phyloP scores from a whole-genome alignment of 2,113 vertebrate species.

The Varanus komodoensis region DNA sequence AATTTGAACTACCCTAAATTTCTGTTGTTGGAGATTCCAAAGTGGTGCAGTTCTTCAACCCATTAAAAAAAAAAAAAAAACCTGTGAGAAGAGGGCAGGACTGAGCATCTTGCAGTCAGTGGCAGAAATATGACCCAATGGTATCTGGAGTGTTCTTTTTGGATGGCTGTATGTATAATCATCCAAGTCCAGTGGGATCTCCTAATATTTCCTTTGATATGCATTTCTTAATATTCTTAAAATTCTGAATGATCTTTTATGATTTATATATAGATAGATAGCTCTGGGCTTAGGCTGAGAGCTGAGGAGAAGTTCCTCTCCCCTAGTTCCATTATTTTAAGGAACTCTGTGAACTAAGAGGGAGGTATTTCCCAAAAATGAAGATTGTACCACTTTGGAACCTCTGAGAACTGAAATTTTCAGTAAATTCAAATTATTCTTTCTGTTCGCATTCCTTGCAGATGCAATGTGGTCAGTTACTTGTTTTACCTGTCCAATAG shows the following conservation, averaged over 20 bases:
- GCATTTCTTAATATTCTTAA: neutral
- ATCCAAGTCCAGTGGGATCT: neutral
- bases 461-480: neutral
- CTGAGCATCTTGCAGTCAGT: neutral
- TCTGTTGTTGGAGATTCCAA: neutral
- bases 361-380: neutral
- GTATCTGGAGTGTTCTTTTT: neutral
- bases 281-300: neutral
- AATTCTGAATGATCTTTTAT: too few relatives aligned
- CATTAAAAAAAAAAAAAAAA: neutral
- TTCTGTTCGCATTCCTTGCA: neutral
- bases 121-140: neutral
- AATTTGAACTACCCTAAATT: neutral
- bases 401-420: neutral
- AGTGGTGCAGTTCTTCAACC: neutral
- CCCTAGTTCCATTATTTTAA: neutral
- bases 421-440: neutral
- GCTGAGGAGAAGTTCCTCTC: neutral
- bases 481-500: neutral
- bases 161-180: neutral
- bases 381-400: neutral
- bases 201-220: too few relatives aligned
- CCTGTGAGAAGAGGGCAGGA: too few relatives aligned
- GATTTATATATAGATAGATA: too few relatives aligned
- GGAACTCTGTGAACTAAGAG: neutral